Percentiles rank a stretch among this genome's conserved stretches.
Evolutionary conservation across 2,888 invertebrate species (phyloP).

Genomic region (Fabriciana adippe): DNA sequence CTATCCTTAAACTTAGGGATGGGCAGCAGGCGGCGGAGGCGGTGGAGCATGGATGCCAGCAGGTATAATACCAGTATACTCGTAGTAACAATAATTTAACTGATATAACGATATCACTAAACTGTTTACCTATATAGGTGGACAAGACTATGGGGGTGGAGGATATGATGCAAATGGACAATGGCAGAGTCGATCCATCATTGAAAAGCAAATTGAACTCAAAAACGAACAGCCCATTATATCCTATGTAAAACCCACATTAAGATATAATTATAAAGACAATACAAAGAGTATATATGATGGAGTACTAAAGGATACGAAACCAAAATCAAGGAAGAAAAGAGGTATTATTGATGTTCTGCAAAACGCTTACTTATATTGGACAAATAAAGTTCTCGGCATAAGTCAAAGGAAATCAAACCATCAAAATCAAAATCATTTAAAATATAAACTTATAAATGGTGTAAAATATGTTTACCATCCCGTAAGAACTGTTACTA

Average conservation of each 20-base stretch:
- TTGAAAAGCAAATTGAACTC: constrained; percentile 46
- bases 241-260: constrained; percentile 54
- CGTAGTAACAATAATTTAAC: constrained; percentile 38
- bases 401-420: constrained; percentile 48
- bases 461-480: constrained; percentile 68
- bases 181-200: constrained; percentile 73
- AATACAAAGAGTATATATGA: constrained; percentile 43
- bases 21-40: constrained; percentile 69
- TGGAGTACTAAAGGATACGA: constrained; percentile 40
- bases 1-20: constrained; percentile 58
- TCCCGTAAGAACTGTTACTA: constrained; percentile 54
- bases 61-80: constrained; percentile 71
- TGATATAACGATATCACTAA: constrained; percentile 44
- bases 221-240: constrained; percentile 48
- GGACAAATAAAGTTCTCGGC: constrained; percentile 62
- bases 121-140: constrained; percentile 55
- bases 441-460: constrained; percentile 64
- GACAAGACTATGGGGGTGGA: constrained; percentile 68
- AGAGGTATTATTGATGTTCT: constrained; percentile 63
- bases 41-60: constrained; percentile 78
- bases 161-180: constrained; percentile 75
- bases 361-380: constrained; percentile 66
- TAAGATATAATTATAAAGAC: constrained; percentile 47
- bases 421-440: constrained; percentile 46
- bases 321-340: constrained; percentile 55